Base-by-base conservation (phyloP, 2,797 vertebrate genomes). In the Coregonus suidteri region DNA sequence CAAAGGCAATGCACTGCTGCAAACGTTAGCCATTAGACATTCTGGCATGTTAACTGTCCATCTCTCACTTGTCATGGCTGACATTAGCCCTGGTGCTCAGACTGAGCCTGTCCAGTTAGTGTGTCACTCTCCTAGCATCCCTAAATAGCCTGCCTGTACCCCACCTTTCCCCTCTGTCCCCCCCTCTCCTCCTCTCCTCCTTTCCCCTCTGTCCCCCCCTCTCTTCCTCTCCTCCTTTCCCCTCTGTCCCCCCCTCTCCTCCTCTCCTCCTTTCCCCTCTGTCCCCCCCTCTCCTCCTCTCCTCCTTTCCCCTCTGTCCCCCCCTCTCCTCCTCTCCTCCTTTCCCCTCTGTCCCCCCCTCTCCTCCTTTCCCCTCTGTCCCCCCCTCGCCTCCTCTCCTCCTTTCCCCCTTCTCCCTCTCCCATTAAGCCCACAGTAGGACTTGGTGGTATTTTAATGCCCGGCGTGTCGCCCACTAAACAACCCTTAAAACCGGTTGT, bases 381-480 rank as follows among this genome's bases (percentile, higher is more conserved):
- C 71, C 30, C 35, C 15, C 34, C 15, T 25, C 35, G 15, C 16
- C n/a, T 52, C 41, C 25, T 31, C 30, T 30, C 18, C 56, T 69
- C 31, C 15, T 11, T 70, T 66, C 51, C 68, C 53, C 76, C 77
- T 75, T 14, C 53, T 37, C 30, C 83, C 67, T 77, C 59, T 75
- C 66, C 80, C 82, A 87, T 87, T 79, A 84, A 73, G 77, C 78
- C 74, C 79, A 25, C 41, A 79, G 76, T 77, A 62, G 85, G 85
- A 84, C 77, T 75, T 30, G 80, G 87, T 71, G 1, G 71, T 77
- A 62, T 83, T 88, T 85, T 84, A 87, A 88, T 82, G 84, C 82
- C 81, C 79, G 81, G 70, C 79, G 80, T 88, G 83, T 85, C 59
- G 54, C 83, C 80, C 75, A 79, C 85, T 90, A 91, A 90, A 90